Evolutionary conservation across 2,113 vertebrate species (phyloP), one percentile per base, ranked within the genome.

Genomic region (Xiphophorus couchianus): DNA sequence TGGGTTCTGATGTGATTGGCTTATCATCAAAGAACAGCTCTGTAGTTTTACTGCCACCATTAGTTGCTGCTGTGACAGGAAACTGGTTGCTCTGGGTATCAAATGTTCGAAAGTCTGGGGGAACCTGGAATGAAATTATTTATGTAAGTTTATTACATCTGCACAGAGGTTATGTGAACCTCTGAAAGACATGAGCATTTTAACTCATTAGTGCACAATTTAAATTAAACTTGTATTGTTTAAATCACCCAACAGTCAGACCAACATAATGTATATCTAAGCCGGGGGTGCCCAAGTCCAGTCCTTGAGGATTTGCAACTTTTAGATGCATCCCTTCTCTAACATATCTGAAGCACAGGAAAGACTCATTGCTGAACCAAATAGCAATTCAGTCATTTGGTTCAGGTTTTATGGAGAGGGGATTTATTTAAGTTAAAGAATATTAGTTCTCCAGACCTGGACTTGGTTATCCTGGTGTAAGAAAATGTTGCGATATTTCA

Each of bases 81-180:
- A 62, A 29, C 35, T 9, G 71, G 25, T 65, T 39, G 28, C n/a
- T 62, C 62, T 82, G 72, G 25, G 69, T 4, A 25, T 65, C 31
- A 0, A 69, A 65, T 67, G 61, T 69, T 11, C 69, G 72, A 66
- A 80, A 78, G n/a, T 78, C 58, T 78, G 62, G 81, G 30, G 44
- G 11, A 82, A 60, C 90, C 94, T 93, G 92, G 33, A 92, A 74
- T 80, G 65, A 92, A 92, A 93, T 76, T 28, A 83, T 51, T 72
- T 81, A 42, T 77, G 78, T 83, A 81, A 65, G 67, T 80, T 62
- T 13, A n/a, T 14, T 6, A n/a, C 66, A 73, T 11, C 12, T 27
- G 28, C 6, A 15, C 10, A 66, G 28, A 13, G 3, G 42, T 69
- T 7, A 0, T 35, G 62, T 61, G 37, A 25, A 79, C 15, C 27